Base-by-base conservation (phyloP, 1,140 invertebrate species). In the Psilanteris sp. region DNA sequence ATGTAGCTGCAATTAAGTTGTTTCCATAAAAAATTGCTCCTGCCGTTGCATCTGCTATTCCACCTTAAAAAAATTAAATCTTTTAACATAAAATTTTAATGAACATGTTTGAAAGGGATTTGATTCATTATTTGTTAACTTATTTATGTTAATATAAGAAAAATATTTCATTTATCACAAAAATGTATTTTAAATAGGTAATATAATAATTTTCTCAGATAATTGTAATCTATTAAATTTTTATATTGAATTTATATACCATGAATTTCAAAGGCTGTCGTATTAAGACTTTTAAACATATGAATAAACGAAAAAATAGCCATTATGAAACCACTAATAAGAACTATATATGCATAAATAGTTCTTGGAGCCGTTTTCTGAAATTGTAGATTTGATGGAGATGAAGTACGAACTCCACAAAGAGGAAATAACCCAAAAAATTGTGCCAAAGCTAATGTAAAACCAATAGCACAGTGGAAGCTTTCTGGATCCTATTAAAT, bases 11-110 rank as follows among this genome's bases (percentile, higher is more conserved):
- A n/a, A 87, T 13, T 48, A 89, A 77, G 52, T 84, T 86, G 43
- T 90, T 89, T 1, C 86, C 85, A 26, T 90, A 90, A 79, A 90
- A 90, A 27, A 89, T 77, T 4, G 86, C 87, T 8, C 89, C 89
- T 1, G 81, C 84, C 3, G 89, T 90, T 7, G 89, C 89, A 61
- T 84, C 78, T 1, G 81, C 79, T 16, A 90, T 84, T 9, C 88
- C 89, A 18, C 88, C 89, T 90, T 29, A 14, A 61, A 48, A 15
- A 11, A 20, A 32, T 48, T 27, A 32, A 10, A 11, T 32, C 5
- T 20, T 5, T 32, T 2, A 32, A 20, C 1, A 57, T 31, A 1
- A 31, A n/a, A n/a, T n/a, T n/a, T n/a, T n/a, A n/a, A n/a, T n/a
- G n/a, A n/a, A n/a, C n/a, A n/a, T n/a, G n/a, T n/a, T n/a, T n/a